A percentile compares a stretch with the other conserved stretches of the same genome.
These are phyloP conservation scores for Hirudinaria manillensis DNA, from an alignment of 2,888 invertebrate genomes.

Conservation along the genomic window DNA sequence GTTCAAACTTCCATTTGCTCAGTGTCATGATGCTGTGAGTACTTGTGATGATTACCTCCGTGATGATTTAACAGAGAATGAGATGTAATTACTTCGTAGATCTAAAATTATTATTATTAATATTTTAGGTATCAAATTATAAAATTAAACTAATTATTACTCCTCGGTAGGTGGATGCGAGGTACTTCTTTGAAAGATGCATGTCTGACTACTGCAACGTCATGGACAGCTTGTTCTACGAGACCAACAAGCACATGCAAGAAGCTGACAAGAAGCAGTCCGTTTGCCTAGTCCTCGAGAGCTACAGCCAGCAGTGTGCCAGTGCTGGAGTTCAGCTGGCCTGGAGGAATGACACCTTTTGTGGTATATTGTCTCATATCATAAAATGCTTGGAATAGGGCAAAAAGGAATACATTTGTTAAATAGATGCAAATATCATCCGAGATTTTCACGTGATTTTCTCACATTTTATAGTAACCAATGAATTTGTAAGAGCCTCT, in stretches of 20 bases:
- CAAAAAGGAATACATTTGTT: too few relatives aligned
- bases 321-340: conserved; percentile 57
- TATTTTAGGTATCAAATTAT: too few relatives aligned
- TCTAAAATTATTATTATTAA: too few relatives aligned
- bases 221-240: conserved; percentile 1
- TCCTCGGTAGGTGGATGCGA: conserved; percentile 36
- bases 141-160: too few relatives aligned
- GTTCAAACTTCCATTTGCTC: conserved; percentile 26
- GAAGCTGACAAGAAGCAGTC: conserved; percentile 56
- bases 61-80: conserved; percentile 6
- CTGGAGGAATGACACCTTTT: conserved; percentile 73
- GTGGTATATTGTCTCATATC: conserved; percentile 65
- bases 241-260: neutral
- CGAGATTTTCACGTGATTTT: too few relatives aligned
- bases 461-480: too few relatives aligned
- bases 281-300: conserved; percentile 63
- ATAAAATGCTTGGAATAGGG: neutral
- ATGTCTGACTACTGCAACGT: conserved; percentile 69
- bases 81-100: too few relatives aligned
- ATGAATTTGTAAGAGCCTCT: too few relatives aligned
- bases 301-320: conserved; percentile 69
- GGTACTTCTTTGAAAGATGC: conserved; percentile 55
- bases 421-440: too few relatives aligned
- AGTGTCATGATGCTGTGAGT: conserved; percentile 32
- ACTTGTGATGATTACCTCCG: neutral